Conservation (phyloP, 2,113 vertebrate species). For the Catagonus wagneri region DNA sequence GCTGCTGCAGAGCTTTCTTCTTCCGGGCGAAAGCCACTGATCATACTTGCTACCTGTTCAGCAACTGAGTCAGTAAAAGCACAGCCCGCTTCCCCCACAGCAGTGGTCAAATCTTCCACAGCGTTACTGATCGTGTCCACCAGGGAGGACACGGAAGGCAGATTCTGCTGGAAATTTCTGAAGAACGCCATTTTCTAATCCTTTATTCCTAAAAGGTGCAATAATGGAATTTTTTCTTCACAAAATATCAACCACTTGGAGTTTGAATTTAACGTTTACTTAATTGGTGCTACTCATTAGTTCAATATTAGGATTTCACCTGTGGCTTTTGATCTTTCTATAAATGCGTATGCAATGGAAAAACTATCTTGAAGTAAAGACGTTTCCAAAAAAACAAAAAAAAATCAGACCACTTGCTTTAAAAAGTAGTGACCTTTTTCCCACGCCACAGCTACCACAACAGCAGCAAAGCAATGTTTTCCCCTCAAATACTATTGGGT, state of each 20-base stretch:
- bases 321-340: slow-evolving; percentile 67
- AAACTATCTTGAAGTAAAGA: slow-evolving; percentile 72
- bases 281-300: slow-evolving; percentile 63
- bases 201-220: slow-evolving; percentile 48
- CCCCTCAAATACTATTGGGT: slow-evolving; percentile 75
- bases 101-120: slow-evolving; percentile 93
- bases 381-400: slow-evolving; percentile 74
- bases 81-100: slow-evolving; percentile 92
- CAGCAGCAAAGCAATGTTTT: slow-evolving; percentile 70
- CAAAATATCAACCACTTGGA: slow-evolving; percentile 66
- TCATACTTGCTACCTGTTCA: slow-evolving; percentile 94
- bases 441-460: slow-evolving; percentile 65
- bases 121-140: slow-evolving; percentile 93
- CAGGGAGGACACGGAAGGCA: slow-evolving; percentile 95
- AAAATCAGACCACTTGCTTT: slow-evolving; percentile 76
- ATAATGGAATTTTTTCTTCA: slow-evolving; percentile 65
- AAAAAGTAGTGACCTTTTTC: slow-evolving; percentile 57
- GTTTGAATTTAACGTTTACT: slow-evolving; percentile 62
- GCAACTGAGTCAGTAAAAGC: slow-evolving; percentile 94
- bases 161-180: slow-evolving; percentile 93
- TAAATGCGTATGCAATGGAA: slow-evolving; percentile 69
- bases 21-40: slow-evolving; percentile 89
- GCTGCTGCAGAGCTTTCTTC: slow-evolving; percentile 83
- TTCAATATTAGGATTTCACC: slow-evolving; percentile 51
- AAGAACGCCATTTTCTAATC: slow-evolving; percentile 94